A percentile compares a stretch with the other conserved stretches of the same genome.
Evolutionary conservation across 2,888 invertebrate genomes (phyloP).

Genomic region (Philonicus albiceps): DNA sequence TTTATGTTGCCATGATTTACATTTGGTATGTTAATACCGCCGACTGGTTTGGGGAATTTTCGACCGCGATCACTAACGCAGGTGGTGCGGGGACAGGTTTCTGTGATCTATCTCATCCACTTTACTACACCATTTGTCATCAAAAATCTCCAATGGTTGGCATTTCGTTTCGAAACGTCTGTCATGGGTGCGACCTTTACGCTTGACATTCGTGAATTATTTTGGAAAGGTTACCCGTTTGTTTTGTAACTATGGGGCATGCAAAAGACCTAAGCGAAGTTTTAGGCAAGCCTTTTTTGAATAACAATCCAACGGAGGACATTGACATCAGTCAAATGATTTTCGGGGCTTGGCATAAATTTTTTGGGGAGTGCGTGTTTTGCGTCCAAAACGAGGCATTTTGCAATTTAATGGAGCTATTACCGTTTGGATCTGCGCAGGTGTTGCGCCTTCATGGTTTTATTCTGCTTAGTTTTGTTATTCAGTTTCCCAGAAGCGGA

Average conservation of each 20-base stretch:
- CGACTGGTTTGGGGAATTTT: constrained; percentile 42
- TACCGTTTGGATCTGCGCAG: background rate
- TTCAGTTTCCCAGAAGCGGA: background rate
- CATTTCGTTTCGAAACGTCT: constrained; percentile 1
- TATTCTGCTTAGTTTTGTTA: background rate
- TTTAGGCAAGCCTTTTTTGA: background rate
- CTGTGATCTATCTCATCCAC: constrained; percentile 4
- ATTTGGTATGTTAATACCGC: constrained; percentile 22
- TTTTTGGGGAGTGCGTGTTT: background rate
- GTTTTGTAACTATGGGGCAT: background rate
- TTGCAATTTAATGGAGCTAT: background rate
- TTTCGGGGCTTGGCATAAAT: background rate
- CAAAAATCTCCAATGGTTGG: background rate
- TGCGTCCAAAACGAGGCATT: background rate
- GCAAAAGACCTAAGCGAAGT: background rate
- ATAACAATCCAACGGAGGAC: background rate
- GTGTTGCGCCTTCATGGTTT: background rate
- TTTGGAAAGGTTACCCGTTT: background rate
- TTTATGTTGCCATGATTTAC: constrained; percentile 35
- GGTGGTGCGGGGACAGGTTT: constrained; percentile 41
- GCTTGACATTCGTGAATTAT: constrained; percentile 3
- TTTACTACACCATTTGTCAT: constrained; percentile 22
- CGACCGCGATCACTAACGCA: constrained; percentile 44
- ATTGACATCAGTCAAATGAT: background rate
- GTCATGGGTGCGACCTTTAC: constrained; percentile 13